phyloP scores from a whole-genome alignment of 2,888 invertebrate species.

The Hypolimnas misippus region DNA sequence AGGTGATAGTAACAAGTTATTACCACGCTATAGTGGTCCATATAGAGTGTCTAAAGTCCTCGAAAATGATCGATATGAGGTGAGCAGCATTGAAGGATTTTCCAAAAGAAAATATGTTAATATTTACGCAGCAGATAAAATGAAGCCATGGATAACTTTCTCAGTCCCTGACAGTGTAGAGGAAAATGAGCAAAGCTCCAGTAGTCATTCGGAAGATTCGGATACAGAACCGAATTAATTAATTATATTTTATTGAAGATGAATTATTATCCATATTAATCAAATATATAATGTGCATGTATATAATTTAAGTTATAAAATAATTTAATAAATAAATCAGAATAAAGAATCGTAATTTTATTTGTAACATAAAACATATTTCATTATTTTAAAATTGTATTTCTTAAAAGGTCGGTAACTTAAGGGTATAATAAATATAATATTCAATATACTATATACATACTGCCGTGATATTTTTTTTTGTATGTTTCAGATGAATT shows the following conservation, averaged over 20 bases:
- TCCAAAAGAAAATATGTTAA: constrained; percentile 21
- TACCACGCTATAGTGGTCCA: constrained; percentile 33
- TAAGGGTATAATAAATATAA: neutral
- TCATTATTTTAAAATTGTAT: neutral
- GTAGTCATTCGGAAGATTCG: neutral
- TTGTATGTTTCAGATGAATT: neutral
- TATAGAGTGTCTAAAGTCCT: constrained; percentile 35
- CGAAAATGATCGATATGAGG: constrained; percentile 41
- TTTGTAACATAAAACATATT: neutral
- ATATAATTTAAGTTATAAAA: neutral
- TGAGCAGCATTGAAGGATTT: constrained; percentile 33
- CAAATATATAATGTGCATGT: constrained; percentile 1
- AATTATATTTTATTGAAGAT: neutral
- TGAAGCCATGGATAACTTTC: constrained; percentile 28
- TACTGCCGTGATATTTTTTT: constrained; percentile 1
- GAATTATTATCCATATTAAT: too few relatives aligned
- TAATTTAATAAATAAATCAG: neutral
- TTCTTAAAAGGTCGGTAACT: neutral
- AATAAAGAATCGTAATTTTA: neutral
- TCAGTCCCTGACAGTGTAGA: neutral
- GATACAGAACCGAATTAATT: neutral
- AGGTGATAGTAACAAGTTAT: constrained; percentile 39
- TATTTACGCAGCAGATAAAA: constrained; percentile 25
- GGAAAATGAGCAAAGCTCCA: neutral
- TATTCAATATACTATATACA: neutral